Conservation (phyloP, 2,888 invertebrate genomes). For the Clanis bilineata region DNA sequence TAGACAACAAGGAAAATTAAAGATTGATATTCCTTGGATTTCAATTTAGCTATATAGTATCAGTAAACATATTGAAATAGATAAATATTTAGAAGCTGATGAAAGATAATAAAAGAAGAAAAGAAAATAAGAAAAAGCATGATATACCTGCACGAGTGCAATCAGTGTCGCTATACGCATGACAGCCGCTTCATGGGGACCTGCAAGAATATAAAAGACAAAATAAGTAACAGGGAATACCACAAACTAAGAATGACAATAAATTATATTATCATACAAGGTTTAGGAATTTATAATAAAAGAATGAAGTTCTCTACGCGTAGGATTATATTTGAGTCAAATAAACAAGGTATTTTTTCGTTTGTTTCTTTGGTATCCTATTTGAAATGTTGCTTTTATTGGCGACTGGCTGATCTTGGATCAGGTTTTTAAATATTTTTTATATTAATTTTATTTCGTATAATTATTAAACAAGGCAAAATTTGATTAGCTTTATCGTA, state of each 20-base stretch:
- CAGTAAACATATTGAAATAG: background rate
- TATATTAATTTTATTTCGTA: too few species aligned
- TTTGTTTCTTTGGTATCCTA: background rate
- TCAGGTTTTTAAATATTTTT: background rate
- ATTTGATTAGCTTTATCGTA: background rate
- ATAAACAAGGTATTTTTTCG: background rate
- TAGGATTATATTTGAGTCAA: background rate
- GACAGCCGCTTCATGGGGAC: conserved; percentile 78
- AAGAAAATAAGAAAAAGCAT: too few species aligned
- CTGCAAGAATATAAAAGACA: conserved; percentile 52
- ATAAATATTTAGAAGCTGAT: background rate
- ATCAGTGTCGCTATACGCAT: conserved; percentile 80
- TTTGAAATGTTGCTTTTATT: background rate
- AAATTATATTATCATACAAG: background rate
- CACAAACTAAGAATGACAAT: too few species aligned
- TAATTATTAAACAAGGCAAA: background rate
- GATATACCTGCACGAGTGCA: conserved; percentile 76
- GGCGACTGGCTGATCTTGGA: background rate
- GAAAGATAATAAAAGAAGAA: background rate
- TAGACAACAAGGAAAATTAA: too few species aligned
- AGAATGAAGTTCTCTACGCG: background rate
- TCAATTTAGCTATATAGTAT: too few species aligned
- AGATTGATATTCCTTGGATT: too few species aligned
- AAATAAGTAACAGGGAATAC: background rate
- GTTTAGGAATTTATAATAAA: background rate